phyloP scores from a whole-genome alignment of 2,888 invertebrate genomes.

The Caenorhabditis sp. region DNA sequence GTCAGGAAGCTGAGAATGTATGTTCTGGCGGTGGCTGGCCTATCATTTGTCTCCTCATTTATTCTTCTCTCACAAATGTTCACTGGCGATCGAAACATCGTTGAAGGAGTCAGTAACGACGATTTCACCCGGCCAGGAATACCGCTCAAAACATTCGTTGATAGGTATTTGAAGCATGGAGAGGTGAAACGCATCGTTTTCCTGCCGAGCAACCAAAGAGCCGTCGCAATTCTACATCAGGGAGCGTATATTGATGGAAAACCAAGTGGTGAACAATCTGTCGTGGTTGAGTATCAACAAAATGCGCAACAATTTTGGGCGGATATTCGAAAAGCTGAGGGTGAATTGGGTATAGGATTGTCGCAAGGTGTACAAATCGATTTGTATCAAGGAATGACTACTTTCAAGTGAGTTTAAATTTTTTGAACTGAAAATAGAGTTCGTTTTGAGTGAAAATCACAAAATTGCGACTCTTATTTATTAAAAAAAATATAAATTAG shows the following conservation, averaged over 20 bases:
- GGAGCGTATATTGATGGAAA: constrained; percentile 54
- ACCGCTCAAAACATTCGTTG: constrained; percentile 41
- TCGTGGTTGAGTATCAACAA: constrained; percentile 45
- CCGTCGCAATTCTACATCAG: constrained; percentile 49
- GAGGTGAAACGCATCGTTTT: constrained; percentile 54
- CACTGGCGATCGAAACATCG: constrained; percentile 38
- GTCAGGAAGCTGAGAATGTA: constrained; percentile 51
- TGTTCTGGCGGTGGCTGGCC: constrained; percentile 41
- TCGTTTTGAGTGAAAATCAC: no score
- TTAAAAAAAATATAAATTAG: no score
- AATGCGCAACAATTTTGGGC: constrained; percentile 56
- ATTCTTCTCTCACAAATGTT: constrained; percentile 45
- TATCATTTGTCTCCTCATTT: constrained; percentile 50
- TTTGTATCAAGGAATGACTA: constrained; percentile 47
- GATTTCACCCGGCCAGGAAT: constrained; percentile 47
- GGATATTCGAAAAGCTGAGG: constrained; percentile 52
- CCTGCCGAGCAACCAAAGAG: constrained; percentile 42
- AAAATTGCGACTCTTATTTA: no score
- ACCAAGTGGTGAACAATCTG: constrained; percentile 21
- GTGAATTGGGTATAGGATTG: constrained; percentile 49
- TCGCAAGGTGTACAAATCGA: constrained; percentile 51
- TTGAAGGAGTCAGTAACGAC: constrained; percentile 32
- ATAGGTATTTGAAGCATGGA: constrained; percentile 49
- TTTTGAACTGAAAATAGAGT: not conserved
- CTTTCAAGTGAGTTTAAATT: constrained; percentile 20